These are phyloP conservation scores for Seriola rivoliana DNA, from an alignment of 2,113 vertebrate genomes.

Conservation along the genomic window DNA sequence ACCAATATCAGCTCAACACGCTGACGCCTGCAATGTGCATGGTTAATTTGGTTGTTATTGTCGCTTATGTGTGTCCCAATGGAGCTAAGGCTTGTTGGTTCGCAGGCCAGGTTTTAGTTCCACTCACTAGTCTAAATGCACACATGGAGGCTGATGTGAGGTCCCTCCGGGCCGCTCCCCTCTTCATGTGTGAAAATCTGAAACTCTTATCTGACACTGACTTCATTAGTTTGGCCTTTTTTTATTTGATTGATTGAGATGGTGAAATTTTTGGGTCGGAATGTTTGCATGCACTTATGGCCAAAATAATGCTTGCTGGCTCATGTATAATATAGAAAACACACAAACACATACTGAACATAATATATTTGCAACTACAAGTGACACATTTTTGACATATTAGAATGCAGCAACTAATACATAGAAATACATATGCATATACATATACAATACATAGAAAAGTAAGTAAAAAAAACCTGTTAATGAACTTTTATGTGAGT, in stretches of 20 bases:
- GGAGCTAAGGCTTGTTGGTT: conserved; percentile 60
- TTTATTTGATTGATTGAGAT: conserved; percentile 48
- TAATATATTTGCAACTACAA: not conserved
- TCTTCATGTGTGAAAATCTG: conserved; percentile 50
- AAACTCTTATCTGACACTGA: conserved; percentile 40
- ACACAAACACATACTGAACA: not conserved
- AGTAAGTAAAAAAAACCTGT: not conserved
- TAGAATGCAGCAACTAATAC: not conserved
- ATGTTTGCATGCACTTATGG: conserved; percentile 32
- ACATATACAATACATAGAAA: not conserved
- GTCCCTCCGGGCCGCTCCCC: conserved; percentile 49
- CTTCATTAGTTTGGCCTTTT: conserved; percentile 44
- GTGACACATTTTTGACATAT: not conserved
- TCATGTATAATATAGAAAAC: conserved; percentile 1
- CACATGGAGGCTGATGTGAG: conserved; percentile 69
- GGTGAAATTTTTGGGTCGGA: not conserved
- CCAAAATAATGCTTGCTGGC: conserved; percentile 24
- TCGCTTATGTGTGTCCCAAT: conserved; percentile 64
- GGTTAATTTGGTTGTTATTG: conserved; percentile 78
- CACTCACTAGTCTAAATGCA: conserved; percentile 77
- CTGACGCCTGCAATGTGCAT: conserved; percentile 63
- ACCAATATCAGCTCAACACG: conserved; percentile 53
- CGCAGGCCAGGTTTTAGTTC: conserved; percentile 76
- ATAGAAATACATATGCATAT: too few species aligned
- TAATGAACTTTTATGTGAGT: not conserved